Base-by-base conservation (phyloP, 2,888 invertebrate genomes). In the Lamellibrachia satsuma region DNA sequence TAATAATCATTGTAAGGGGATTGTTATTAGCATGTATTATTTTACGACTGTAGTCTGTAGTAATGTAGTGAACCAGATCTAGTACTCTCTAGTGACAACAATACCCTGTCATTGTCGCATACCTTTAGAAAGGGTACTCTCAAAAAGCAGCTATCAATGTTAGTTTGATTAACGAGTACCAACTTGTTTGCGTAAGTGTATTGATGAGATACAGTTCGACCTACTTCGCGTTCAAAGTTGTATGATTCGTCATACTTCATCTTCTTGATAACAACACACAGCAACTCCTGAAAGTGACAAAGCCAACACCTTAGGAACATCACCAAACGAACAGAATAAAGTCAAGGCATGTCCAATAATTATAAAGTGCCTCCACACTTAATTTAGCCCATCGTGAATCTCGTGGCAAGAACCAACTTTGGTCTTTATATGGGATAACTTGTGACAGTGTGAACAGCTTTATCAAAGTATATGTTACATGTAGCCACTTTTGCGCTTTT, bases 191-290 rank as follows among this genome's bases (percentile, higher is more conserved):
- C n/a, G 22, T 15, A 60, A 60, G 60, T 60, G 60, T 15, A 60
- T 91, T 91, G 1, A 92, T 7, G 15, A 52, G 15, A 22, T 1
- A 92, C 52, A n/a, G 22, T 52, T 15, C 52, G 15, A 27, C 94
- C 95, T 94, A 96, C 96, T 96, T 97, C 97, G 92, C 96, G 95
- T 52, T 97, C 96, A 95, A 97, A 97, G 94, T 97, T 96, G 94
- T 97, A 97, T 7, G 96, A 96, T 52, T 96, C 96, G 94, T 97
- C 97, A 95, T 96, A 97, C 93, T 97, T 97, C 95, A 97, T 96
- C 94, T 97, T 97, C 93, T 97, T 96, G 91, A 97, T 96, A 15
- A 97, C 95, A 8, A 97, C 96, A 92, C 95, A 96, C 91, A 97
- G 94, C 93, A 97, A 95, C 60, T 96, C 95, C 96, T 96, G 95